Evolutionary conservation across 2,888 invertebrate genomes (phyloP).

Genomic region (Heteromurus nitidus): DNA sequence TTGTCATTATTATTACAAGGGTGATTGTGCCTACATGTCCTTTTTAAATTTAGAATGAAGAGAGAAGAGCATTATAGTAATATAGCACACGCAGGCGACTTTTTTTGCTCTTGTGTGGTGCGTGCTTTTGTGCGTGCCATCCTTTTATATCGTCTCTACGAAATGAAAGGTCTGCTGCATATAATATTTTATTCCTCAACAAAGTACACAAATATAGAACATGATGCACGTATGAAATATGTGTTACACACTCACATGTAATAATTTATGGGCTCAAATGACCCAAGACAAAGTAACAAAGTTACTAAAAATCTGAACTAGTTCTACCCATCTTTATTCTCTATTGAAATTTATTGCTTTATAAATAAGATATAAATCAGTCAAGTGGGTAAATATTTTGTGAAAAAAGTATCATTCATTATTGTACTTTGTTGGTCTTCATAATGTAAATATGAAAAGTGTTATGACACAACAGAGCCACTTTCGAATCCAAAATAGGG

Average conservation of each 20-base stretch:
- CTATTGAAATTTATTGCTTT: constrained; percentile 57
- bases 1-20: constrained; percentile 52
- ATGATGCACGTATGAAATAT: constrained; percentile 6
- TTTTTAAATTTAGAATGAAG: too few relatives aligned
- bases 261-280: constrained; percentile 45
- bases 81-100: background rate
- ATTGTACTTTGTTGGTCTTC: constrained; percentile 11
- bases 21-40: constrained; percentile 28
- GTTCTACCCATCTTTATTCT: constrained; percentile 26
- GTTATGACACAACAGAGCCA: constrained; percentile 12
- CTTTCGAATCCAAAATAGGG: background rate
- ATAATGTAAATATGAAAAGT: constrained; percentile 22
- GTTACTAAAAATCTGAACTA: constrained; percentile 29
- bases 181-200: background rate
- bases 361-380: constrained; percentile 60
- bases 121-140: constrained; percentile 46
- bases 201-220: background rate
- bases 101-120: background rate
- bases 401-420: constrained; percentile 38
- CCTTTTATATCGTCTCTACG: constrained; percentile 47
- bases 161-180: constrained; percentile 28
- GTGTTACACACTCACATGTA: background rate
- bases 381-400: constrained; percentile 57
- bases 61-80: too few relatives aligned
- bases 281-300: constrained; percentile 48